Base-by-base conservation (phyloP, 2,797 vertebrate species). In the Pipistrellus nathusii region DNA sequence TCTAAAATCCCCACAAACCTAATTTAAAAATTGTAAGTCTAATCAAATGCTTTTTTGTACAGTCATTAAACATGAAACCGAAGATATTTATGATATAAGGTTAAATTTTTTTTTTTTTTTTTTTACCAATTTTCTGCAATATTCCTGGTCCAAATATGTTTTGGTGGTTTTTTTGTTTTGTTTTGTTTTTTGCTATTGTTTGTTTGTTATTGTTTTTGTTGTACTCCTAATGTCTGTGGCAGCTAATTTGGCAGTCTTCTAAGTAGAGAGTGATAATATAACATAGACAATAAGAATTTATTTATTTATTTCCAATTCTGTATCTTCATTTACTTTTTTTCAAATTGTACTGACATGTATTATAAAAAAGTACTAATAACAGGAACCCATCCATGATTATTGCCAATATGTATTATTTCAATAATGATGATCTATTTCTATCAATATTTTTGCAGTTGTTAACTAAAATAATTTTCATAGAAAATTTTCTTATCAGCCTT, bases 391-490 rank as follows among this genome's bases (percentile, higher is more conserved):
- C 20, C 17, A 8, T 41, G 46, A 81, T 41, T 84, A 57, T 78
- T 85, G 17, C 5, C 44, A 68, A 51, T 21, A 25, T 23, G 4
- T 77, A 75, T 75, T 85, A 73, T 81, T 84, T 84, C 68, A 90
- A 93, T 77, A 44, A 44, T 57, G 6, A 21, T 84, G 72, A 68
- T 88, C 8, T 44, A 68, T 78, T 88, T 94, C 15, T 86, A 13
- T 77, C 20, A 46, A 87, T 72, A 93, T 86, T 87, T 88, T 93
- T 90, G 8, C 11, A 80, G 64, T 38, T 76, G 17, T 86, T 72
- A 83, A 75, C 51, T 78, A 53, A 80, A 85, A 73, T 57, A 6
- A 48, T 85, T 85, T 91, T 78, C 53, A 66, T 75, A 51, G 23
- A 86, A 72, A 3, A 27, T 71, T 88, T 14, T 20, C 27, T 91